Evolutionary conservation across 1,140 invertebrate genomes (phyloP).

Genomic region (Campoletis sonorensis): DNA sequence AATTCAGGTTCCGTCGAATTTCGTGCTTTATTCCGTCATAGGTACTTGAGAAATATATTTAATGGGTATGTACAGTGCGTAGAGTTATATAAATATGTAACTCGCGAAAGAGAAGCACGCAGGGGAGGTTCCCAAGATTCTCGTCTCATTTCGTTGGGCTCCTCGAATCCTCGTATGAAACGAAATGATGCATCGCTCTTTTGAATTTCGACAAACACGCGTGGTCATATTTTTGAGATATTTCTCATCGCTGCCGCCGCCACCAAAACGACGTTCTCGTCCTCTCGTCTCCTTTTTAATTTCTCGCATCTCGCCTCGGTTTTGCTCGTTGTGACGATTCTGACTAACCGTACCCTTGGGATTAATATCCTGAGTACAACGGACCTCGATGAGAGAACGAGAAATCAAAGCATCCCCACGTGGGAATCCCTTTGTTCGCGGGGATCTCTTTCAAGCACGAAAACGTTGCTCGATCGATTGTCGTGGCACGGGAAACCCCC

Average conservation of each 20-base stretch:
- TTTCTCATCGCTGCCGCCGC: slow-evolving; percentile 1
- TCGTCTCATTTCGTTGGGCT: slow-evolving; percentile 50
- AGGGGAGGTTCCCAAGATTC: neutral
- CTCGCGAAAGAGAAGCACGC: neutral
- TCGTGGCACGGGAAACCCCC: too few species aligned
- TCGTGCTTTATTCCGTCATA: slow-evolving; percentile 68
- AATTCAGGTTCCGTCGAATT: slow-evolving; percentile 73
- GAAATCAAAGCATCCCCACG: too few species aligned
- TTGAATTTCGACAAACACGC: slow-evolving; percentile 55
- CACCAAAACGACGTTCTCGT: neutral
- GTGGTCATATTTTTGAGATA: slow-evolving; percentile 49
- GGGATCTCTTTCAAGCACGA: too few species aligned
- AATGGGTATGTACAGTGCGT: neutral
- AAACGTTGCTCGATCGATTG: too few species aligned
- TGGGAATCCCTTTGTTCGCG: too few species aligned
- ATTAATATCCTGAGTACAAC: too few species aligned
- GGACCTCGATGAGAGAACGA: too few species aligned
- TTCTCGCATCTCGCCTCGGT: too few species aligned
- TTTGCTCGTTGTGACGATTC: too few species aligned
- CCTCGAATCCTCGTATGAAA: slow-evolving; percentile 48
- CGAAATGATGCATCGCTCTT: slow-evolving; percentile 60
- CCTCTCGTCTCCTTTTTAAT: too few species aligned
- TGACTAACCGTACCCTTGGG: too few species aligned
- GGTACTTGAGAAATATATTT: neutral
- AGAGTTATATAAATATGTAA: neutral